These are phyloP conservation scores for Ostrea edulis DNA, from an alignment of 1,140 invertebrate species.

Conservation along the genomic window DNA sequence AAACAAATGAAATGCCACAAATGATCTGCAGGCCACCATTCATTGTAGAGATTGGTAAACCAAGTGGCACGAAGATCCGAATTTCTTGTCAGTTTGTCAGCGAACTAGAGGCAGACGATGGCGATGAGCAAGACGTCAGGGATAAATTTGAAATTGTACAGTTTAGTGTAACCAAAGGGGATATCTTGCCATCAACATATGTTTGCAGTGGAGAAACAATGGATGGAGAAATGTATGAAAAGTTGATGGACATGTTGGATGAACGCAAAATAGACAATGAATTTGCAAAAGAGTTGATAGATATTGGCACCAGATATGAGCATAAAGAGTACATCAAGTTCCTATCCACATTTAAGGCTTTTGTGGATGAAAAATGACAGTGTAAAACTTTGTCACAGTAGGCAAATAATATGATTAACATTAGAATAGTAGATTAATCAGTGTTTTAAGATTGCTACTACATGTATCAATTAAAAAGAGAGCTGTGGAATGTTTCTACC, in stretches of 20 bases:
- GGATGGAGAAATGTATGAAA: constrained; percentile 86
- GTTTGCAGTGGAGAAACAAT: constrained; percentile 18
- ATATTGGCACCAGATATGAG: constrained; percentile 93
- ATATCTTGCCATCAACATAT: background rate
- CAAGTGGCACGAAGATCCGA: constrained; percentile 6
- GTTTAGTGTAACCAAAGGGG: background rate
- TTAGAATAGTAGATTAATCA: no score
- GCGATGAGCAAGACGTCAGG: background rate
- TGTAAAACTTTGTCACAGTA: background rate
- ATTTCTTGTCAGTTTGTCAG: constrained; percentile 21
- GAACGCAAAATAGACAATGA: constrained; percentile 95
- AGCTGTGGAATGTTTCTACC: no score
- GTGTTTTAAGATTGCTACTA: no score
- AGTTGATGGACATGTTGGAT: constrained; percentile 95
- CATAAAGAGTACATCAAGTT: constrained; percentile 92
- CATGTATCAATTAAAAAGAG: no score
- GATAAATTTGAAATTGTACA: constrained; percentile 29
- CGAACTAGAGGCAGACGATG: constrained; percentile 6
- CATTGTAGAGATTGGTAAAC: constrained; percentile 26
- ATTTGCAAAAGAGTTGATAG: constrained; percentile 91
- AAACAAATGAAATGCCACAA: constrained; percentile 9
- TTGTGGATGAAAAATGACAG: constrained; percentile 78
- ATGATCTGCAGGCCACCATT: constrained; percentile 34
- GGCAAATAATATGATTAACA: no score
- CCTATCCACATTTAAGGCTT: constrained; percentile 91